A percentile compares a stretch with the other conserved stretches of the same genome.
Conservation (phyloP, 2,113 vertebrate genomes). For the Salvelinus namaycush region DNA sequence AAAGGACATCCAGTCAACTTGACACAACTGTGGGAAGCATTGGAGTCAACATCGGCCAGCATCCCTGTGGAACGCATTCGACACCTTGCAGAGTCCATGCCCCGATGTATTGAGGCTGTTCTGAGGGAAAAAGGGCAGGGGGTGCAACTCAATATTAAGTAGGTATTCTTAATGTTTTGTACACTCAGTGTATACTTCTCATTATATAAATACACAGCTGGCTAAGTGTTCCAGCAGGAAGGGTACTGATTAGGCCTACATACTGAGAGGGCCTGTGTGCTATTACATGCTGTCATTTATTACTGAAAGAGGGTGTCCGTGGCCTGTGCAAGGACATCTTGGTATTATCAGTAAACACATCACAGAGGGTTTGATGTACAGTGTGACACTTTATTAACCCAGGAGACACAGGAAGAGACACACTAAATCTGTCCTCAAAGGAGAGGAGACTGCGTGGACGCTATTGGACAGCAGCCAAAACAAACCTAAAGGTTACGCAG, state of each 20-base stretch:
- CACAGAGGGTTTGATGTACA: not conserved
- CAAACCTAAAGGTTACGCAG: slow-evolving; percentile 22
- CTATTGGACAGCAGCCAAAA: slow-evolving; percentile 20
- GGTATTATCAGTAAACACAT: slow-evolving; percentile 26
- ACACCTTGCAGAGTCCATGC: too few relatives aligned
- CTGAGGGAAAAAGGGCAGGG: too few relatives aligned
- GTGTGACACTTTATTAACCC: slow-evolving; percentile 11
- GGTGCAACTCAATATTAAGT: too few relatives aligned
- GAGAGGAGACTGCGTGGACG: not conserved
- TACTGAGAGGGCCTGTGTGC: not conserved
- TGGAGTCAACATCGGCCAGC: too few relatives aligned
- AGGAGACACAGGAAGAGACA: not conserved
- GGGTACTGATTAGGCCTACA: not conserved
- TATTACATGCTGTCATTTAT: slow-evolving; percentile 14
- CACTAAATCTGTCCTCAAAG: slow-evolving; percentile 29
- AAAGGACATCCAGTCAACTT: too few relatives aligned
- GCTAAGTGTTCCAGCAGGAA: not conserved
- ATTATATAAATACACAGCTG: slow-evolving; percentile 12
- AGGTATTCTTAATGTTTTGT: too few relatives aligned
- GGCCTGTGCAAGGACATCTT: slow-evolving; percentile 3
- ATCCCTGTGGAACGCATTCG: too few relatives aligned
- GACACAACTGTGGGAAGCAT: too few relatives aligned
- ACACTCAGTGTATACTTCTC: not conserved
- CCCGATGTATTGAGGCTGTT: too few relatives aligned
- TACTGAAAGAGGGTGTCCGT: not conserved